phyloP scores from a whole-genome alignment of 2,797 vertebrate species.

The Micromesistius poutassou region DNA sequence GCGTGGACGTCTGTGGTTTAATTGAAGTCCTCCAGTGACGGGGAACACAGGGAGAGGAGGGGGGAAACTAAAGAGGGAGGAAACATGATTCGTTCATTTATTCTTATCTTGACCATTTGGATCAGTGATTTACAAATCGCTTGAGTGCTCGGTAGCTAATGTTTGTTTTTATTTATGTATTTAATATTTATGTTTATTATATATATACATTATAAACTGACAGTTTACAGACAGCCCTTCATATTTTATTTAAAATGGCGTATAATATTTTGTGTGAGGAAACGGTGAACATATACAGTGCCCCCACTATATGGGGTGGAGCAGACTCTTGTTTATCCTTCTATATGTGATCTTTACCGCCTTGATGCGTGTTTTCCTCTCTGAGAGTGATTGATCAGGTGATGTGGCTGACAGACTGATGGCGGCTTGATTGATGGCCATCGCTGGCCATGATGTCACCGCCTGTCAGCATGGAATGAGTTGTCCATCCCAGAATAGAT shows the following conservation, averaged over 20 bases:
- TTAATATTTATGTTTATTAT: not conserved
- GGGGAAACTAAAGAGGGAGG: not conserved
- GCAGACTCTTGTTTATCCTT: not conserved
- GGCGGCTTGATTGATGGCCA: constrained; percentile 73
- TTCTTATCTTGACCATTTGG: constrained; percentile 8
- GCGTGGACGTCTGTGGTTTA: constrained; percentile 37
- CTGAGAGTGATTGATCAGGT: constrained; percentile 79
- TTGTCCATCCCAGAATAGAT: constrained; percentile 73
- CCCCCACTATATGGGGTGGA: not conserved
- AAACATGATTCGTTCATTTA: not conserved
- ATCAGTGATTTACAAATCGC: not conserved
- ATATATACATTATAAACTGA: not conserved
- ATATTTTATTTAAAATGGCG: too few species aligned
- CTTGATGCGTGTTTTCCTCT: constrained; percentile 55
- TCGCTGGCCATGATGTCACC: constrained; percentile 68
- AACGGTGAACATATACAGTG: not conserved
- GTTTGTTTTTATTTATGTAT: not conserved
- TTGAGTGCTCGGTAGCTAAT: not conserved
- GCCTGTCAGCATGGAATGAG: constrained; percentile 75
- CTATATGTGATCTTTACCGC: not conserved
- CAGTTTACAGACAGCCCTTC: too few species aligned
- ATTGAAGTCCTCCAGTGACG: constrained; percentile 27
- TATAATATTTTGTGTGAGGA: too few species aligned
- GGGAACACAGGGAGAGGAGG: constrained; percentile 16
- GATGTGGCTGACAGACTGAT: constrained; percentile 75